Percentiles rank a stretch among this genome's conserved stretches.
Conservation (phyloP, 2,797 vertebrate species). For the Threskiornis aethiopicus region DNA sequence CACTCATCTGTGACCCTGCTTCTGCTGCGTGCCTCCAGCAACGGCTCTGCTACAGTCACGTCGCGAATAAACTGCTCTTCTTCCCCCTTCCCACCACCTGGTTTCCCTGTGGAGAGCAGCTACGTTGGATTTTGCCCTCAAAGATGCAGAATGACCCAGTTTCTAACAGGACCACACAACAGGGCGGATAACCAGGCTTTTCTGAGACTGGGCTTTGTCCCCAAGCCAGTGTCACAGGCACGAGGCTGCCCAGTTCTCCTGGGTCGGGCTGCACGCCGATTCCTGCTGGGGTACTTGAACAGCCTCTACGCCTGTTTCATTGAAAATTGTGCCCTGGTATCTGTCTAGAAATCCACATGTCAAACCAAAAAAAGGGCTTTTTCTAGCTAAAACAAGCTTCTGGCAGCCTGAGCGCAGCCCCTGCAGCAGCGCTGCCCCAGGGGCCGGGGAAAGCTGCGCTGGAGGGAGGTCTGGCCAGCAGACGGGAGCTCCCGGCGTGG, state of each 20-base stretch:
- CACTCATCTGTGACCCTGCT: not conserved
- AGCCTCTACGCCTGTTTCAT: not conserved
- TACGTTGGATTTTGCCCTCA: not conserved
- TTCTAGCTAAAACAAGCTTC: not conserved
- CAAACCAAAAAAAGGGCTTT: not conserved
- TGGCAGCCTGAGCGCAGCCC: not conserved
- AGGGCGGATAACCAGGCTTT: not conserved
- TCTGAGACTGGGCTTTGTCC: not conserved
- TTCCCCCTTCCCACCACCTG: not conserved
- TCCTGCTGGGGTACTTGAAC: not conserved
- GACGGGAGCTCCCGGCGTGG: rapidly evolving
- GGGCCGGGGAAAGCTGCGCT: not conserved
- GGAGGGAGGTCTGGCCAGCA: not conserved
- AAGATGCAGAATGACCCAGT: not conserved
- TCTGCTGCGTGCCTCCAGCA: not conserved
- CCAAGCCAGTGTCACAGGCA: too few relatives aligned
- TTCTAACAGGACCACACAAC: not conserved
- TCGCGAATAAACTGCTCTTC: not conserved
- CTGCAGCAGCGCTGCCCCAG: not conserved
- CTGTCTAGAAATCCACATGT: not conserved
- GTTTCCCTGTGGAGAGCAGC: not conserved
- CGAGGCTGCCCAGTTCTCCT: not conserved
- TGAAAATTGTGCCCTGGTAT: not conserved
- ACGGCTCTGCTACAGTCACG: rapidly evolving
- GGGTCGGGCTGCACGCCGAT: rapidly evolving